These are phyloP conservation scores for Cephalopachus bancanus DNA, from an alignment of 2,797 vertebrate species.

Conservation along the genomic window DNA sequence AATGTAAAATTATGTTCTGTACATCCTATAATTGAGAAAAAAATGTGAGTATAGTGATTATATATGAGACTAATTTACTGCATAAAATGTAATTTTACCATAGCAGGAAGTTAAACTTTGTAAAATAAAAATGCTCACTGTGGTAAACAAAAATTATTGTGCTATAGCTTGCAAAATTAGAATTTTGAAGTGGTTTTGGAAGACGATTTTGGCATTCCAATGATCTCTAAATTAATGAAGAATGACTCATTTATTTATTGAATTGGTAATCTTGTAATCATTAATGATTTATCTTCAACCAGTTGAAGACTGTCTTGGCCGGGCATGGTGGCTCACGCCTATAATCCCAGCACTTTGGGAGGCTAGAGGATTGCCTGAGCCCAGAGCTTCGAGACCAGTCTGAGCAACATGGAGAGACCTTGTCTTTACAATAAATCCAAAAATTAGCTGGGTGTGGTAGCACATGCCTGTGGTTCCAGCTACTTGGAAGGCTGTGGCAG, in stretches of 20 bases:
- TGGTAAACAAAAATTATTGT: slow-evolving; percentile 5
- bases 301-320: not conserved
- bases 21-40: not conserved
- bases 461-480: no score
- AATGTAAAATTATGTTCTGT: slow-evolving; percentile 36
- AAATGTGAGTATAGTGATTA: not conserved
- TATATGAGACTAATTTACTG: not conserved
- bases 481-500: no score
- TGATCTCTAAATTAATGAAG: slow-evolving; percentile 16
- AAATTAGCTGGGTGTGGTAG: no score
- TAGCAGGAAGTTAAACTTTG: not conserved
- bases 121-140: slow-evolving; percentile 18
- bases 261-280: slow-evolving; percentile 12
- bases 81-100: not conserved
- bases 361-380: no score
- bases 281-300: slow-evolving; percentile 18
- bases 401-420: no score
- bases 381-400: no score
- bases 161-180: slow-evolving; percentile 1
- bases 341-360: no score
- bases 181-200: slow-evolving; percentile 13
- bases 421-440: no score
- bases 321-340: no score
- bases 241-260: not conserved
- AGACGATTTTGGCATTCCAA: not conserved